Percentiles rank a stretch among this genome's conserved stretches.
Conservation (phyloP, 2,797 vertebrate genomes). For the Helostoma temminkii region DNA sequence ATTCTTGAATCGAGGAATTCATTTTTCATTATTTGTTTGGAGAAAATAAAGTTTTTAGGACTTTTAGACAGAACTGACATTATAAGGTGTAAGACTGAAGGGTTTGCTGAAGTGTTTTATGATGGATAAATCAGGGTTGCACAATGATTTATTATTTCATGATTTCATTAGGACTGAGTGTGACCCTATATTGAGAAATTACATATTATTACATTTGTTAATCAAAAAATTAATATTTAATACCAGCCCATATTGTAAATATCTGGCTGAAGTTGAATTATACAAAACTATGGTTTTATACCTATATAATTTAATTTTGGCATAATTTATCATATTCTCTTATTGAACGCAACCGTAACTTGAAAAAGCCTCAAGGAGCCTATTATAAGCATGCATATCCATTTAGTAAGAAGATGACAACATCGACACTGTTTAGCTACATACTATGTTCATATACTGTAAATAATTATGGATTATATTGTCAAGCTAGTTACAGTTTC, state of each 20-base stretch:
- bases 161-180: constrained; percentile 52
- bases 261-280: constrained; percentile 26
- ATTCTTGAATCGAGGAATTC: no score
- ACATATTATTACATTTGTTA: constrained; percentile 36
- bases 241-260: constrained; percentile 23
- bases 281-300: constrained; percentile 28
- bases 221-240: constrained; percentile 49
- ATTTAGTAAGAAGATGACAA: background rate
- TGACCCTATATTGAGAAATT: constrained; percentile 33
- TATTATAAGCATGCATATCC: background rate
- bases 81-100: background rate
- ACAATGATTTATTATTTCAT: constrained; percentile 29
- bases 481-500: background rate
- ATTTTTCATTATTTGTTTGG: no score
- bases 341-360: background rate
- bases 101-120: background rate
- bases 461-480: background rate
- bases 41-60: no score
- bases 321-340: constrained; percentile 27
- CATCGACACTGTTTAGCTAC: background rate
- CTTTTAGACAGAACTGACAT: background rate
- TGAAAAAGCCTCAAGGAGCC: background rate
- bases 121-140: background rate
- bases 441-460: no score
- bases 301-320: constrained; percentile 18